These are phyloP conservation scores for Metopolophium dirhodum DNA, from an alignment of 1,140 invertebrate genomes.

Conservation along the genomic window DNA sequence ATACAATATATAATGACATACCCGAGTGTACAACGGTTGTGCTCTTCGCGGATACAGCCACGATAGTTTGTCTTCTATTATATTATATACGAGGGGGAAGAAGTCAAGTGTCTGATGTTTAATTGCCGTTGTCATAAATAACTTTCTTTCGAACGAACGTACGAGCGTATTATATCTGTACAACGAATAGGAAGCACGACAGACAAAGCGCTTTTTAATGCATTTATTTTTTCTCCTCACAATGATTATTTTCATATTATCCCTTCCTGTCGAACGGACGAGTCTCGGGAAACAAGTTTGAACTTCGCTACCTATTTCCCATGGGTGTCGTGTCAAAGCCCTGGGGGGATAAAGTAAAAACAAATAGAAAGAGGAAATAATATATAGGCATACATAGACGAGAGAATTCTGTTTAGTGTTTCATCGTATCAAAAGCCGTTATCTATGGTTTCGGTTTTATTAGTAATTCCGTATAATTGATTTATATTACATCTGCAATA, in stretches of 20 bases:
- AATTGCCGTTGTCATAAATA: background rate
- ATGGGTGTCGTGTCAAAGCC: background rate
- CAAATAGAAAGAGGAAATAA: background rate
- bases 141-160: background rate
- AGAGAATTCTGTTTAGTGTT: background rate
- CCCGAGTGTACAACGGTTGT: background rate
- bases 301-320: background rate
- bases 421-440: background rate
- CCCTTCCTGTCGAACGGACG: background rate
- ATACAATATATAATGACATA: constrained; percentile 7
- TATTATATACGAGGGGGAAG: background rate
- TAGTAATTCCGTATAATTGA: background rate
- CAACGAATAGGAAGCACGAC: background rate
- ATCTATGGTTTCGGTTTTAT: background rate
- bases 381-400: background rate
- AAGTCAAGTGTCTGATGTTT: background rate
- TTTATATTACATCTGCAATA: background rate
- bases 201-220: constrained; percentile 3
- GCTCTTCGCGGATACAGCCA: background rate
- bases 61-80: background rate
- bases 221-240: background rate
- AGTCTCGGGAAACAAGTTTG: background rate
- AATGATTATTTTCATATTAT: constrained; percentile 6
- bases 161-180: background rate
- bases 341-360: background rate